Evolutionary conservation across 1,140 invertebrate species (phyloP), one percentile per base, ranked within the genome.

Genomic region (Probaryconus sp.): DNA sequence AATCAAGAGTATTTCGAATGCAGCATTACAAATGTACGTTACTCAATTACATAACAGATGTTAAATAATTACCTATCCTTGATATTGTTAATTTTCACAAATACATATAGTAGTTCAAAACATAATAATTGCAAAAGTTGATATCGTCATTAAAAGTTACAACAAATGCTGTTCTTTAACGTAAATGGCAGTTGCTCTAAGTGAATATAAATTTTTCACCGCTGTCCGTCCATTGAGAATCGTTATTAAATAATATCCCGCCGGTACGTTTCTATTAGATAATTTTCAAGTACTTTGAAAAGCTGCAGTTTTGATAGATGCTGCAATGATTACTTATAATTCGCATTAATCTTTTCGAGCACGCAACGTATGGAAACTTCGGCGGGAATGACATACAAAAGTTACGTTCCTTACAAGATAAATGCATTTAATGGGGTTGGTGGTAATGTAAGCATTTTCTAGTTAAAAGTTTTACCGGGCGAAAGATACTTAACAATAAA

Each of bases 261-360:
- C 43, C 17, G 51, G 24, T 42, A 56, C 51, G 33, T 43, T 56
- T 56, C 38, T 43, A 56, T 56, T 56, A 56, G 26, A 56, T 56
- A 30, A 56, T 42, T 30, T 56, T 56, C 33, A 56, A 56, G 51
- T 31, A 51, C 48, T 37, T 51, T 42, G 20, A 35, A 26, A 45
- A 51, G 48, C 17, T 16, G 48, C 7, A 3, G 11, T 20, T 58
- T 58, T 58, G 40, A 58, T 58, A 58, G 53, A 58, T 45, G 40
- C 40, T 45, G 40, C 18, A 58, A 58, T 58, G 53, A 58, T 58
- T 45, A 45, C 28, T n/a, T 4, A 58, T 45, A 58, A 58, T 58
- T 58, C 53, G 11, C 53, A 58, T 58, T 45, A 45, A 58, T 58
- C 53, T 58, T 58, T 58, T 45, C 24, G 33, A 33, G 18, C 53